These are phyloP conservation scores for Trachelus troglodyta DNA, from an alignment of 2,888 invertebrate species.

Conservation along the genomic window DNA sequence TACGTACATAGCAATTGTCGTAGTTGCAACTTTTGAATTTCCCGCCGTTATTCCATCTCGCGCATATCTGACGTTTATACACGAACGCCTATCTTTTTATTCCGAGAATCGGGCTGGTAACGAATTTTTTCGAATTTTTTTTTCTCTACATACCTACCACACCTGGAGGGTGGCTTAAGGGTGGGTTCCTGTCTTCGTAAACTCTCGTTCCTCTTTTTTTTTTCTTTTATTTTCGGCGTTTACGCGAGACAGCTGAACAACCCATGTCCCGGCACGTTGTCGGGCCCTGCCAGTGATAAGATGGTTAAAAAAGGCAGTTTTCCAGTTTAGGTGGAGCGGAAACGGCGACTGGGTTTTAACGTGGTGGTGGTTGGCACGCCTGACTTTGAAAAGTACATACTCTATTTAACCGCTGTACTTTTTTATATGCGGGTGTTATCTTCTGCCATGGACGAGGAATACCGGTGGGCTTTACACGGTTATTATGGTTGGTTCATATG, in stretches of 20 bases:
- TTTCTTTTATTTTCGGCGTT: not conserved
- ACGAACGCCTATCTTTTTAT: not conserved
- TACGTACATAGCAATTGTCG: not conserved
- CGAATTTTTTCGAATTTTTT: not conserved
- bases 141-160: not conserved
- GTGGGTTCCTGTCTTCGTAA: not conserved
- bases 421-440: conserved; percentile 55
- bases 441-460: not conserved
- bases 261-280: conserved; percentile 26
- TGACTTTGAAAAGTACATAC: not conserved
- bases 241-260: conserved; percentile 46
- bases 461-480: not conserved
- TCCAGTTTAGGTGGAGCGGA: conserved; percentile 41
- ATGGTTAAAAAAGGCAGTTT: conserved; percentile 47
- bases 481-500: not conserved
- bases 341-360: conserved; percentile 20
- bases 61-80: not conserved
- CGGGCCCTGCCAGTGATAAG: conserved; percentile 41
- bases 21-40: not conserved
- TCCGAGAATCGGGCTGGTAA: not conserved
- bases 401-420: not conserved
- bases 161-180: not conserved
- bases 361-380: conserved; percentile 1
- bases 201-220: not conserved
- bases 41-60: not conserved